Evolutionary conservation across 1,140 invertebrate species (phyloP).

Genomic region (Holcopasites calliopsidis): DNA sequence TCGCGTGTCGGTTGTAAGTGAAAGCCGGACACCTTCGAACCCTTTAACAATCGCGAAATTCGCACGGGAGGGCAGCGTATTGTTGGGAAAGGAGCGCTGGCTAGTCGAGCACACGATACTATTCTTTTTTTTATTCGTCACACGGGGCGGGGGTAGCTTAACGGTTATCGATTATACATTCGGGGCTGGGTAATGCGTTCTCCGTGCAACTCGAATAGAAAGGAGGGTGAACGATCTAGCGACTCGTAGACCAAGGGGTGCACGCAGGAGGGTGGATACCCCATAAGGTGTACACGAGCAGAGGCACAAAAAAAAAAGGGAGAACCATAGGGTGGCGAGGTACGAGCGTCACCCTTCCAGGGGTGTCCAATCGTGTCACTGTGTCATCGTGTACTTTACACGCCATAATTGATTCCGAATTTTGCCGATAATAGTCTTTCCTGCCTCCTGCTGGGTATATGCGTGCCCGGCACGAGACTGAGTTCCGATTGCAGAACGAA

Average conservation of each 20-base stretch:
- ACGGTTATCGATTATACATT: constrained; percentile 39
- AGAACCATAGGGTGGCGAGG: constrained; percentile 18
- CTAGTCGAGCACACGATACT: constrained; percentile 59
- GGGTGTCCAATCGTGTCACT: constrained; percentile 68
- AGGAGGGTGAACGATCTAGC: constrained; percentile 58
- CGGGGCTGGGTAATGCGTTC: constrained; percentile 17
- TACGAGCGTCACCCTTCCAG: constrained; percentile 43
- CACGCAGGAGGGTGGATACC: constrained; percentile 22
- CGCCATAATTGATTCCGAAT: constrained; percentile 2
- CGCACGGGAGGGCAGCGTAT: too few species aligned
- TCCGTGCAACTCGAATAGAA: constrained; percentile 54
- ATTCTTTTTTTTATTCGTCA: constrained; percentile 52
- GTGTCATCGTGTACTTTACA: constrained; percentile 61
- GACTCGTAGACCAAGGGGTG: constrained; percentile 46
- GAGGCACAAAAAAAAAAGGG: constrained; percentile 15
- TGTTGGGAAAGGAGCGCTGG: constrained; percentile 37
- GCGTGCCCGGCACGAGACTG: not conserved
- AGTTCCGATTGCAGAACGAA: not conserved
- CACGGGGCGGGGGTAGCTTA: constrained; percentile 37
- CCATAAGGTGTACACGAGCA: constrained; percentile 1
- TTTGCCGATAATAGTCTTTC: not conserved
- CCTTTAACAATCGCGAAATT: not conserved
- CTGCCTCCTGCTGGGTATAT: not conserved
- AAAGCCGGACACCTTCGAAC: not conserved
- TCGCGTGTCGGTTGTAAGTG: too few species aligned